These are phyloP conservation scores for Aelia acuminata DNA, from an alignment of 2,888 invertebrate genomes.

Conservation along the genomic window DNA sequence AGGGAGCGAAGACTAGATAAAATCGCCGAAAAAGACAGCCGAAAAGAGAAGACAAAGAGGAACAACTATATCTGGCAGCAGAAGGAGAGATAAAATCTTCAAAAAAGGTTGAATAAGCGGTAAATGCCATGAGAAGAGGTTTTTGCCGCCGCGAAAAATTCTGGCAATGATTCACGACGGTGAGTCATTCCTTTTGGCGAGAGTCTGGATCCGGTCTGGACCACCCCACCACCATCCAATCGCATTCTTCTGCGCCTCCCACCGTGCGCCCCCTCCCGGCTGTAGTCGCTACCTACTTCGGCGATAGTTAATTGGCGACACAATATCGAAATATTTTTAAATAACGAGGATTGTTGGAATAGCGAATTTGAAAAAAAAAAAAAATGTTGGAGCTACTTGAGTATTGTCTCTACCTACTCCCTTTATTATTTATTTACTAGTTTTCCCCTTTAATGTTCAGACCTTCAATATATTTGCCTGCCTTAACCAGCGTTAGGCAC, in stretches of 20 bases:
- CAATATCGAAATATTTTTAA: too few relatives aligned
- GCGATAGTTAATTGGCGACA: neutral
- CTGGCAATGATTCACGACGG: neutral
- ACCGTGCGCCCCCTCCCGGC: neutral
- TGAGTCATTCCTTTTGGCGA: slow-evolving; percentile 29
- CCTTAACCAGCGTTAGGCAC: too few relatives aligned
- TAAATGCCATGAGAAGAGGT: slow-evolving; percentile 28
- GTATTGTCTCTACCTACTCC: too few relatives aligned
- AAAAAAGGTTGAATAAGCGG: slow-evolving; percentile 37
- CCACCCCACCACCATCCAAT: neutral
- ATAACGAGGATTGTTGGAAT: too few relatives aligned
- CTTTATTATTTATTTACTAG: too few relatives aligned
- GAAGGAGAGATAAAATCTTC: neutral
- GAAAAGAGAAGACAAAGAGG: slow-evolving; percentile 11
- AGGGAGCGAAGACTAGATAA: neutral
- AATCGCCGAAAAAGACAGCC: neutral
- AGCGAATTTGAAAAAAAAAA: too few relatives aligned
- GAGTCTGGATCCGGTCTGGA: slow-evolving; percentile 36
- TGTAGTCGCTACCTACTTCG: neutral
- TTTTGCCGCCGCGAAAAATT: neutral
- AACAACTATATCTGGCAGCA: slow-evolving; percentile 21
- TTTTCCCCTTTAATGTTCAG: too few relatives aligned
- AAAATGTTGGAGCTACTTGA: too few relatives aligned
- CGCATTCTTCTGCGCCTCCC: slow-evolving; percentile 28
- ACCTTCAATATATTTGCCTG: too few relatives aligned